Percentiles rank a stretch among this genome's conserved stretches.
phyloP scores from a whole-genome alignment of 2,797 vertebrate genomes.

The Dermochelys coriacea region DNA sequence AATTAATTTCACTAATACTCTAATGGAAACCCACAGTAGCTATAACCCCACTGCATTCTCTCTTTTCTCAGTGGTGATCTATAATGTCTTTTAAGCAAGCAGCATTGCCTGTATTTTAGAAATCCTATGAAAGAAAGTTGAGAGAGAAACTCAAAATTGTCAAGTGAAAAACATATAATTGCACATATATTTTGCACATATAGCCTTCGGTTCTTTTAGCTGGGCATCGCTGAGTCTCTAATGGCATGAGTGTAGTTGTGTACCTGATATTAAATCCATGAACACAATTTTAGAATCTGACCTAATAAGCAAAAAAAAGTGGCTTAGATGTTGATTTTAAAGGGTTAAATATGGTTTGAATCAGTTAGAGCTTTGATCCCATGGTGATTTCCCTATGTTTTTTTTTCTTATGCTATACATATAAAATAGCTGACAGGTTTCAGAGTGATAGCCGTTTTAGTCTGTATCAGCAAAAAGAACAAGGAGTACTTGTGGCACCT shows the following conservation, averaged over 20 bases:
- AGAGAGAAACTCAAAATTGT: background rate
- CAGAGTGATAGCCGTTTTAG: no score
- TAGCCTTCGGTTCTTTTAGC: background rate
- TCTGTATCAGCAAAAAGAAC: no score
- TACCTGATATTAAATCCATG: background rate
- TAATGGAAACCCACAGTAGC: conserved; percentile 72
- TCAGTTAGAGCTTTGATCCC: background rate
- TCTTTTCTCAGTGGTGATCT: conserved; percentile 35
- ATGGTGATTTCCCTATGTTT: background rate
- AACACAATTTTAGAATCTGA: background rate
- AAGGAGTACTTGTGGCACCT: no score
- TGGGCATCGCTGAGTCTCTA: background rate
- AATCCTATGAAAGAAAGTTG: background rate
- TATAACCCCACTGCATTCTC: conserved; percentile 8
- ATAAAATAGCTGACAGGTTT: background rate
- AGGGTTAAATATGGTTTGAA: background rate
- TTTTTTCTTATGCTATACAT: background rate
- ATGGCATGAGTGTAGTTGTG: background rate
- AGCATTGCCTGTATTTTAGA: conserved; percentile 30
- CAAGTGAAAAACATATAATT: background rate
- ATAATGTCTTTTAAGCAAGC: conserved; percentile 46
- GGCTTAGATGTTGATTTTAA: background rate
- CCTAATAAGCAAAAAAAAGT: background rate
- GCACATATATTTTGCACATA: background rate
- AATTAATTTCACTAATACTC: conserved; percentile 80